These are phyloP conservation scores for Trematocara unimaculatum DNA, from an alignment of 2,113 vertebrate species.

Conservation along the genomic window DNA sequence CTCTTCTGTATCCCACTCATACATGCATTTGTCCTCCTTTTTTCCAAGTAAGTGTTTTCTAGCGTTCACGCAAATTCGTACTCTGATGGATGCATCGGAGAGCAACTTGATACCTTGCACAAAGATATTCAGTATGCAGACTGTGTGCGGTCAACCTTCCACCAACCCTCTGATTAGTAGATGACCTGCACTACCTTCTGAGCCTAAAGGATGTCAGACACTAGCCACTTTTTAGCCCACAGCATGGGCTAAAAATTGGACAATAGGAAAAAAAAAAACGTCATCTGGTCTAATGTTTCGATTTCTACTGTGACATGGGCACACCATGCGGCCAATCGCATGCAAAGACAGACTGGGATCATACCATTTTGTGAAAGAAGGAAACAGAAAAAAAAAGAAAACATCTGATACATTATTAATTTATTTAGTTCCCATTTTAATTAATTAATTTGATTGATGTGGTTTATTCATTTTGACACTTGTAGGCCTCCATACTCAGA, in stretches of 20 bases:
- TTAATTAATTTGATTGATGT: neutral
- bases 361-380: neutral
- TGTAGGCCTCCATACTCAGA: rapidly evolving
- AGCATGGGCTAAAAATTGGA: neutral
- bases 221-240: neutral
- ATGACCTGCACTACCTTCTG: neutral
- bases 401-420: neutral
- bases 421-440: neutral
- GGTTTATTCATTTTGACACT: neutral
- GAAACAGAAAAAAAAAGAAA: neutral
- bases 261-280: rapidly evolving
- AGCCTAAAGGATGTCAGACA: neutral
- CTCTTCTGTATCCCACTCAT: neutral
- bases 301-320: neutral
- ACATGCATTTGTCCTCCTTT: neutral
- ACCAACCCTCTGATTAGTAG: neutral
- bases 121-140: neutral
- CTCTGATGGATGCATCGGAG: neutral
- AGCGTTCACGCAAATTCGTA: rapidly evolving
- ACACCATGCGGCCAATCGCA: rapidly evolving
- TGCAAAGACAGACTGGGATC: neutral
- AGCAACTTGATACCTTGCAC: neutral
- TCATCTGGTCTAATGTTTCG: neutral
- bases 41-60: neutral
- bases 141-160: neutral